These are phyloP conservation scores for Phalacrocorax pelagicus DNA, from an alignment of 2,113 vertebrate genomes.

Conservation along the genomic window DNA sequence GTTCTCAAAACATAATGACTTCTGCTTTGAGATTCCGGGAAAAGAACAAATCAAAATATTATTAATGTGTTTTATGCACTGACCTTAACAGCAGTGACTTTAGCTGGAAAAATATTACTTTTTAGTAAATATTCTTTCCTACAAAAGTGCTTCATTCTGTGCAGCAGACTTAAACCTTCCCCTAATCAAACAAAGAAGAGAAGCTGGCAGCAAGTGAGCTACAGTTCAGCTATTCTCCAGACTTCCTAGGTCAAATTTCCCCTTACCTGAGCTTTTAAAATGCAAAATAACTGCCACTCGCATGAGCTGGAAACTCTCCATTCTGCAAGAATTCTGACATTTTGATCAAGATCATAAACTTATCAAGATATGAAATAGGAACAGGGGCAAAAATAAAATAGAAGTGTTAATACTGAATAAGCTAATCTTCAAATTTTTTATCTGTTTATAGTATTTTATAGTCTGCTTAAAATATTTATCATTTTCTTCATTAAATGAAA, in stretches of 20 bases:
- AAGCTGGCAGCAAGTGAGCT: not conserved
- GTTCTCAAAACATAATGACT: not conserved
- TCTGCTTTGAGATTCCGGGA: not conserved
- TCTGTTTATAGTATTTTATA: not conserved
- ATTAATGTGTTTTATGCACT: not conserved
- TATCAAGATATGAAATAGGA: not conserved
- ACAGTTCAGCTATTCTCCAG: not conserved
- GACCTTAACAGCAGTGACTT: not conserved
- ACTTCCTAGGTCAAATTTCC: not conserved
- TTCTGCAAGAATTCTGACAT: not conserved
- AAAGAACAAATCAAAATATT: conserved; percentile 6
- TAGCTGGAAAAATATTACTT: not conserved
- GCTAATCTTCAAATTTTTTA: not conserved
- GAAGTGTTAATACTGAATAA: not conserved
- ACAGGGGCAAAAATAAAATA: not conserved
- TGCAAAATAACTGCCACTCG: not conserved
- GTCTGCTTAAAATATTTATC: not conserved
- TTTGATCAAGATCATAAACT: not conserved
- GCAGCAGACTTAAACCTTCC: not conserved
- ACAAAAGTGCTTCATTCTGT: not conserved
- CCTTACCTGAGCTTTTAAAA: not conserved
- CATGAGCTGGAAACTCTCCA: not conserved
- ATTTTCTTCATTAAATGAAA: not conserved
- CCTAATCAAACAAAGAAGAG: not conserved
- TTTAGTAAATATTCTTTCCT: not conserved